A percentile compares a stretch with the other conserved stretches of the same genome.
Conservation (phyloP, 2,888 invertebrate species). For the Allygus modestus region DNA sequence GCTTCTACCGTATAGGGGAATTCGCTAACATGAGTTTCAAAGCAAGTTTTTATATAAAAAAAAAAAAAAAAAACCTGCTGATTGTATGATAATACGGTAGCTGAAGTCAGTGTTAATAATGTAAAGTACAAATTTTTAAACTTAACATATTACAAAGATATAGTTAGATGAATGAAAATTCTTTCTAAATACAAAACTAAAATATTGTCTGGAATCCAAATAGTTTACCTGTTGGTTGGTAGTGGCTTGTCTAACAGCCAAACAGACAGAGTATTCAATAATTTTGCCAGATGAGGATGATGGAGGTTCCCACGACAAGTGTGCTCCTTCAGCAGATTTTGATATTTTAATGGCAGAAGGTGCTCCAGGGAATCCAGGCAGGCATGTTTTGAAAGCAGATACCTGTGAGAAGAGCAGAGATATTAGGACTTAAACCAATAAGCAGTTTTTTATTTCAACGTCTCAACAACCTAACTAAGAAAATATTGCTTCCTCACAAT, state of each 20-base stretch:
- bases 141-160: no score
- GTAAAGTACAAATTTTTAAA: no score
- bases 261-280: constrained; percentile 98
- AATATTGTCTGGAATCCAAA: not conserved
- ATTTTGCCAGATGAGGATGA: constrained; percentile 94
- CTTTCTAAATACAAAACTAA: not conserved
- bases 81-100: no score
- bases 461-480: no score
- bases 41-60: no score
- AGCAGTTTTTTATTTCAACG: no score
- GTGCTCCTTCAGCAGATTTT: constrained; percentile 96
- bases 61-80: no score
- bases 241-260: constrained; percentile 82
- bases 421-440: not conserved
- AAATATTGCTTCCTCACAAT: no score
- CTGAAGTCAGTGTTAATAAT: no score
- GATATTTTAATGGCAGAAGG: constrained; percentile 99
- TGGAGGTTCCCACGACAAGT: constrained; percentile 99
- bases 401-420: constrained; percentile 71
- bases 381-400: constrained; percentile 97
- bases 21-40: no score
- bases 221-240: constrained; percentile 59
- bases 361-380: constrained; percentile 99
- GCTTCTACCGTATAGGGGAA: no score
- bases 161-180: no score